Base-by-base conservation (phyloP, 1,140 invertebrate genomes). In the Drosophila asahinai region DNA sequence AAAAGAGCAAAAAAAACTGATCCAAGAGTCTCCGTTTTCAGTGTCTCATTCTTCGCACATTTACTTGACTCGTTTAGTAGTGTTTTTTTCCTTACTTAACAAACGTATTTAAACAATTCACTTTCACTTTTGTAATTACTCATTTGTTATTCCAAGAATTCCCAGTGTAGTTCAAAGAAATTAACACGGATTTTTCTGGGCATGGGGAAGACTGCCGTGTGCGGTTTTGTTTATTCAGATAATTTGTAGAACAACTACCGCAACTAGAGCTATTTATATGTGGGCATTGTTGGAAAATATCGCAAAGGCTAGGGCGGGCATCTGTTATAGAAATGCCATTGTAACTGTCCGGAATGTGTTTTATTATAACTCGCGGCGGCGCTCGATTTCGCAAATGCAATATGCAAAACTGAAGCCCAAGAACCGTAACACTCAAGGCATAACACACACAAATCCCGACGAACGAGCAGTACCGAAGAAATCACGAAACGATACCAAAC, bases 111-210 rank as follows among this genome's bases (percentile, higher is more conserved):
- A 47, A 83, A 68, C 42, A 60, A 86, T 76, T 70, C 86, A 90
- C 86, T 90, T 90, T 90, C 77, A 87, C 83, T 86, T 82, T 86
- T 80, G 86, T 86, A 60, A 76, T 76, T 62, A 40, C 55, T 49
- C 71, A 63, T 48, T 58, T 57, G 33, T 62, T 45, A 55, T 77
- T 67, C 59, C 51, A 71, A 75, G 78, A 86, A 86, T 86, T 66
- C 40, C 63, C 36, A 40, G 58, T 25, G 30, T 22, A 66, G 58
- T 62, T 66, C 75, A 62, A 68, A 52, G 70, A 55, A 63, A 77
- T 83, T 75, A 75, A 65, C 62, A 68, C 63, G 66, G 71, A 77
- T 57, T 40, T 40, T 57, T 43, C 72, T 42, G 67, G 22, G 30
- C 45, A 43, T 42, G 67, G 22, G 30, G 45, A 43, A 19, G 19